A percentile compares a stretch with the other conserved stretches of the same genome.
phyloP scores from a whole-genome alignment of 2,113 vertebrate genomes.

The Nothoprocta pentlandii region DNA sequence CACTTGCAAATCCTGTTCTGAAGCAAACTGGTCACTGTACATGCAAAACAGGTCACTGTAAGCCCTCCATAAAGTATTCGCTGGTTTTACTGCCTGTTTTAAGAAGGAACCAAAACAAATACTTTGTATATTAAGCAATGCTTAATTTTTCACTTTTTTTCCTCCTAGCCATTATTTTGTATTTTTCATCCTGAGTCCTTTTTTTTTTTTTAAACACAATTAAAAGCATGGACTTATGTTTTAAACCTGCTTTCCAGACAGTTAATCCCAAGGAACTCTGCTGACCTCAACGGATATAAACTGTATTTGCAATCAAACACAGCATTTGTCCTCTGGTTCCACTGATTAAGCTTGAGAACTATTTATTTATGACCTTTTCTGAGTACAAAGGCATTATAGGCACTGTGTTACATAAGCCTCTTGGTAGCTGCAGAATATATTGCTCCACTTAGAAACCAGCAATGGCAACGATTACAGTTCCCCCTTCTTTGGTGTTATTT shows the following conservation, averaged over 20 bases:
- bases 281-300: constrained; percentile 9
- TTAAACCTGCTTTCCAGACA: not conserved
- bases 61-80: not conserved
- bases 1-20: not conserved
- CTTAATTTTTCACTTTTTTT: not conserved
- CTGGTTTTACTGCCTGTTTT: not conserved
- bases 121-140: not conserved
- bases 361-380: constrained; percentile 40
- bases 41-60: not conserved
- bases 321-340: not conserved
- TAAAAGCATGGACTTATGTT: not conserved
- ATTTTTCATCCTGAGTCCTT: not conserved
- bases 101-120: not conserved
- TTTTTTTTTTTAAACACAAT: not conserved
- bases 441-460: not conserved
- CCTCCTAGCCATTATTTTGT: not conserved
- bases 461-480: not conserved
- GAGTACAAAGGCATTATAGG: constrained; percentile 17
- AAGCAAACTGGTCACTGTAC: not conserved
- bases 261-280: not conserved
- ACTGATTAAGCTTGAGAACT: constrained; percentile 14
- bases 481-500: not conserved
- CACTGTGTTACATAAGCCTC: not conserved
- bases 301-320: constrained; percentile 10
- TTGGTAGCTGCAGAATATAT: not conserved